Percentiles rank a stretch among this genome's conserved stretches.
Conservation (phyloP, 1,140 invertebrate species). For the Drosophila tropicalis region DNA sequence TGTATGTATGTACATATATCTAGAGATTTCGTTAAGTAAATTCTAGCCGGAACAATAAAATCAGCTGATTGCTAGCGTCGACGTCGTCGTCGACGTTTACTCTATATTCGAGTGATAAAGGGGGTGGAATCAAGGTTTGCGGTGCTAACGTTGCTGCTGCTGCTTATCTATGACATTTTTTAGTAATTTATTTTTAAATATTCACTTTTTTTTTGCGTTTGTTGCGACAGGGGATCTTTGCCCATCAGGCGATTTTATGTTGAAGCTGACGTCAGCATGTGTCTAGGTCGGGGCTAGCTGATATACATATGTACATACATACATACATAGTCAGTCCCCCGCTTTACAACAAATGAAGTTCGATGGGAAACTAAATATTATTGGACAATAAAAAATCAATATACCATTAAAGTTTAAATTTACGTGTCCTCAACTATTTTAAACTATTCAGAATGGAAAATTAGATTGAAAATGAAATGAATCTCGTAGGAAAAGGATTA, state of each 20-base stretch:
- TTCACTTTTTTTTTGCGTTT: background rate
- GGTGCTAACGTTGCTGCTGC: slow-evolving; percentile 10
- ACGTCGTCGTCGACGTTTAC: no score
- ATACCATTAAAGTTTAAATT: no score
- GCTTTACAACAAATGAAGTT: no score
- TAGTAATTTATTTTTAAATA: slow-evolving; percentile 8
- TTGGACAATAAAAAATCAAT: no score
- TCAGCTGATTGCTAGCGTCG: background rate
- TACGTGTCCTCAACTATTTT: no score
- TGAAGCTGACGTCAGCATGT: slow-evolving; percentile 45
- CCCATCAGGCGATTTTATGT: slow-evolving; percentile 53
- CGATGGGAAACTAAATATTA: no score
- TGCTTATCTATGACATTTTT: background rate
- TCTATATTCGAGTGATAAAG: no score
- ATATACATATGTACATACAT: no score
- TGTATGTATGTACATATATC: background rate
- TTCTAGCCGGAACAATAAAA: background rate
- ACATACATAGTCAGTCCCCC: no score
- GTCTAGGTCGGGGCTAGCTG: background rate
- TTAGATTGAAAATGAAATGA: no score
- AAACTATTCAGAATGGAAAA: no score
- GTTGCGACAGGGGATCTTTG: slow-evolving; percentile 37
- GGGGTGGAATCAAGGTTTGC: background rate
- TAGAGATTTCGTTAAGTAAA: background rate
- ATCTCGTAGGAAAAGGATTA: no score